Evolutionary conservation across 2,113 vertebrate genomes (phyloP).

Genomic region (Melanocharis versteri): DNA sequence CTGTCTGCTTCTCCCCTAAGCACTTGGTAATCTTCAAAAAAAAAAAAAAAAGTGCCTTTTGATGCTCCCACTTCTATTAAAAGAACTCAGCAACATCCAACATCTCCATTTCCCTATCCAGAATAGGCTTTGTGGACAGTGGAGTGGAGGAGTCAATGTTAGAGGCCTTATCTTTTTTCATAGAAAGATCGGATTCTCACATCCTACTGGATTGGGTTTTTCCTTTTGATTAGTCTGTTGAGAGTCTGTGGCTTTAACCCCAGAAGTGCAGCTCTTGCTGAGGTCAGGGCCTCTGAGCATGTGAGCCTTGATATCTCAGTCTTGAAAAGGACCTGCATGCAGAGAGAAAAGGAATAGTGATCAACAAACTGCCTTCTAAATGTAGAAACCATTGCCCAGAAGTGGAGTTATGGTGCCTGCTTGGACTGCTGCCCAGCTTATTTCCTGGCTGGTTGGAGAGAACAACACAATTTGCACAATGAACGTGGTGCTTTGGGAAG

Average conservation of each 20-base stretch:
- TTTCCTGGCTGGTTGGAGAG: background rate
- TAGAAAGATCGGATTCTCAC: background rate
- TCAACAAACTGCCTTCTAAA: background rate
- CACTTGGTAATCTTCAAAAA: background rate
- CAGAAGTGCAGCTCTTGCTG: background rate
- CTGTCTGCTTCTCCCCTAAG: background rate
- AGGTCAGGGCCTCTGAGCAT: background rate
- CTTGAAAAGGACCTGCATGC: background rate
- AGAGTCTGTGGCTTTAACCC: background rate
- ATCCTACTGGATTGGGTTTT: background rate
- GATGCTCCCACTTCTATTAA: background rate
- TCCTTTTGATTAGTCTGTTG: background rate
- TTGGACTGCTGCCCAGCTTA: background rate
- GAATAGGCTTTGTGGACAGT: background rate
- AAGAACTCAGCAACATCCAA: background rate
- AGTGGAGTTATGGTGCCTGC: background rate
- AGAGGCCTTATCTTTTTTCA: background rate
- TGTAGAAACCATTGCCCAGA: background rate
- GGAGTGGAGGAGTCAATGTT: background rate
- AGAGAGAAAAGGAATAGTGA: background rate
- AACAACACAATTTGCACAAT: background rate
- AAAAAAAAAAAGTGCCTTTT: background rate
- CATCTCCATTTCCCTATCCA: background rate
- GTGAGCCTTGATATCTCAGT: background rate
- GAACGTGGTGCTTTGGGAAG: background rate